Conservation (phyloP, 2,888 invertebrate genomes). For the Tetragonula carbonaria region DNA sequence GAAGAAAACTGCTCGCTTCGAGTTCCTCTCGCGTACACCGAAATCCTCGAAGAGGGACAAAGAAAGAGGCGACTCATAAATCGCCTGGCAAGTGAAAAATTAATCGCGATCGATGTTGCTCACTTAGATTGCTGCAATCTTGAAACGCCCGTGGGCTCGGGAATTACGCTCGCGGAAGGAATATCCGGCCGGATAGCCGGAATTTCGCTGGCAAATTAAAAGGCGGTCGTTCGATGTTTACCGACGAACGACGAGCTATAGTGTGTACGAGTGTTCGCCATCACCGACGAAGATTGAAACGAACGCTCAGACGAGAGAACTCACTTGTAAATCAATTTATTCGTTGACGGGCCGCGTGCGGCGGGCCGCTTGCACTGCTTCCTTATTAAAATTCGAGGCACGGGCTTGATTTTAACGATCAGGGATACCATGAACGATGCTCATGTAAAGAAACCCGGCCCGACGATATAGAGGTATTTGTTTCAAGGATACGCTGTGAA, state of each 20-base stretch:
- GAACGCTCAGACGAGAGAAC: conserved; percentile 25
- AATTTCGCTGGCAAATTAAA: conserved; percentile 35
- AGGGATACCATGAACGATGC: background rate
- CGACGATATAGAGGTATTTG: conserved; percentile 30
- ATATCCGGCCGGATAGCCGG: conserved; percentile 29
- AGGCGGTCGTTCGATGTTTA: conserved; percentile 14
- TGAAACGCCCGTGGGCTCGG: conserved; percentile 31
- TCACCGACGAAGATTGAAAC: conserved; percentile 38
- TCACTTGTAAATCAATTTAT: conserved; percentile 58
- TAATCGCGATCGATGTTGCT: conserved; percentile 14
- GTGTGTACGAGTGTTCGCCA: background rate
- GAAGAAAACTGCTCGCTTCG: background rate
- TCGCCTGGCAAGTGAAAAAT: background rate
- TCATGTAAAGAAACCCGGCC: conserved; percentile 6
- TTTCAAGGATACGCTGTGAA: background rate
- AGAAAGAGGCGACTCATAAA: background rate
- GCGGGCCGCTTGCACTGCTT: background rate
- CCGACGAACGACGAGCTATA: conserved; percentile 7
- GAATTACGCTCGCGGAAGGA: conserved; percentile 56
- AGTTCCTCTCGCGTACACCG: background rate
- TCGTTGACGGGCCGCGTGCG: conserved; percentile 41
- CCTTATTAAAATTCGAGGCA: conserved; percentile 56
- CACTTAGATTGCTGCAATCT: conserved; percentile 14
- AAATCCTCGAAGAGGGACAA: background rate
- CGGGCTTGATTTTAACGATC: conserved; percentile 52